Evolutionary conservation across 2,797 vertebrate species (phyloP).

Genomic region (Scolopax rusticola): DNA sequence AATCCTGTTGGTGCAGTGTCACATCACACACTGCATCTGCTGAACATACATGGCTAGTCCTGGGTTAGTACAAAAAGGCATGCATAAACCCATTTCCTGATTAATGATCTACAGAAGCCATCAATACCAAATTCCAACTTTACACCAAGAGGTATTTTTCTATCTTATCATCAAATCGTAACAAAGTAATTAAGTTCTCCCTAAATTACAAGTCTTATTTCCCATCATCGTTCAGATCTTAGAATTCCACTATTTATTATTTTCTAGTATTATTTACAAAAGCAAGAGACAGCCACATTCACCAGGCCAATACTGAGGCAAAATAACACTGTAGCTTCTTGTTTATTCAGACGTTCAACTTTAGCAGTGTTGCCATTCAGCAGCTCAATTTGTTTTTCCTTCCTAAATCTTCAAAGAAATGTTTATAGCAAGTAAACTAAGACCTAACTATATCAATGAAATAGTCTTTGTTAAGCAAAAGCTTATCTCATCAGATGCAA

Average conservation of each 20-base stretch:
- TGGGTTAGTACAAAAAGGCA: constrained; percentile 1
- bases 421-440: constrained; percentile 60
- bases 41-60: not conserved
- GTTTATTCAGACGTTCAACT: constrained; percentile 50
- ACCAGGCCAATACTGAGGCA: not conserved
- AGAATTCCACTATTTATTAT: not conserved
- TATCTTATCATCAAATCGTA: not conserved
- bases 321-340: not conserved
- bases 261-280: not conserved
- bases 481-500: constrained; percentile 69
- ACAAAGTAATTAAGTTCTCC: not conserved
- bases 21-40: not conserved
- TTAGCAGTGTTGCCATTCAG: not conserved
- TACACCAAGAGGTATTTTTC: constrained; percentile 24
- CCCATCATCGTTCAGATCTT: not conserved
- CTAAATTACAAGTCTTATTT: not conserved
- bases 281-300: not conserved
- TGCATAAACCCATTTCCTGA: constrained; percentile 31
- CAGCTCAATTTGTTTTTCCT: constrained; percentile 55
- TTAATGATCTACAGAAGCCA: constrained; percentile 73
- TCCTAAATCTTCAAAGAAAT: constrained; percentile 63
- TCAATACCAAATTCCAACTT: constrained; percentile 60
- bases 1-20: not conserved
- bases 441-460: constrained; percentile 45
- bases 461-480: constrained; percentile 55